Evolutionary conservation across 1,140 invertebrate genomes (phyloP).

Genomic region (Bilobella aurantiaca): DNA sequence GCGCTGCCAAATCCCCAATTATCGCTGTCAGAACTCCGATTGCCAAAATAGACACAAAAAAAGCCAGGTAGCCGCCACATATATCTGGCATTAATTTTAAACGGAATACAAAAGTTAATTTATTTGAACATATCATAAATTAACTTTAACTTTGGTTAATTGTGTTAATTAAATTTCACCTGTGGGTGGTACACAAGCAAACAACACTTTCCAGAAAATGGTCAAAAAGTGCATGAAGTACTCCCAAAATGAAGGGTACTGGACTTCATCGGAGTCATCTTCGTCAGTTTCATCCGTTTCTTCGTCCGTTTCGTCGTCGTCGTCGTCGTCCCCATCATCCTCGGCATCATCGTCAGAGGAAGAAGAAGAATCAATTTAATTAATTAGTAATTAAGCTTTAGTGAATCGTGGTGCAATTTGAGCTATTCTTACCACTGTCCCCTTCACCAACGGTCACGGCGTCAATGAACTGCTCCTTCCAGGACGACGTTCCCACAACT

Average conservation of each 20-base stretch:
- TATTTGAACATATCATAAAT: conserved; percentile 8
- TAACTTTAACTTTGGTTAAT: not conserved
- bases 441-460: conserved; percentile 56
- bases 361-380: not conserved
- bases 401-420: not conserved
- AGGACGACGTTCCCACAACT: conserved; percentile 67
- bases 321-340: not conserved
- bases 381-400: conserved; percentile 36
- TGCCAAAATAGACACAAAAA: conserved; percentile 45
- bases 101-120: too few species aligned
- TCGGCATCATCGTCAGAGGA: not conserved
- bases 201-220: conserved; percentile 48
- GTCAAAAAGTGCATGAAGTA: conserved; percentile 58
- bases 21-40: conserved; percentile 53
- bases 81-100: too few species aligned
- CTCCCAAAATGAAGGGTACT: conserved; percentile 46
- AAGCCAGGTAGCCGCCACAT: conserved; percentile 52
- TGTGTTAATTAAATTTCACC: conserved; percentile 38
- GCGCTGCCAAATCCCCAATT: conserved; percentile 55
- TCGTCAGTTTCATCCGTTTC: too few species aligned
- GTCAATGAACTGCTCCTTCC: conserved; percentile 48
- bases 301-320: not conserved
- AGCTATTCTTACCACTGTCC: not conserved
- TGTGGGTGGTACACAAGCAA: conserved; percentile 41
- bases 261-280: conserved; percentile 33